These are phyloP conservation scores for Mastacembelus armatus DNA, from an alignment of 2,797 vertebrate genomes.

Conservation along the genomic window DNA sequence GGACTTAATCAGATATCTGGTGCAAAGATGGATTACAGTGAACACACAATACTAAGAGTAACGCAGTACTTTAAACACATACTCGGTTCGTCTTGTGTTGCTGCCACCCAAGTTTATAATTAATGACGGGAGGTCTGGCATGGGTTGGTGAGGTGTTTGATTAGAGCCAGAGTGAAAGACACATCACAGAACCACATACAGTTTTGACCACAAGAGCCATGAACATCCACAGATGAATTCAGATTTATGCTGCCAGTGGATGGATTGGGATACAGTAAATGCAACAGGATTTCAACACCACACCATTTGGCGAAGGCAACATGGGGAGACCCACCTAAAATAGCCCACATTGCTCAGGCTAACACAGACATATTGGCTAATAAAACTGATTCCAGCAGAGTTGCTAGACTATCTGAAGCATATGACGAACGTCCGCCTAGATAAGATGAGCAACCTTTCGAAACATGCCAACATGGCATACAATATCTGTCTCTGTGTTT, in stretches of 20 bases:
- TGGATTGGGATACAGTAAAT: slow-evolving; percentile 38
- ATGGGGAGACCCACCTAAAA: background rate
- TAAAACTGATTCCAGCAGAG: background rate
- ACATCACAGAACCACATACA: background rate
- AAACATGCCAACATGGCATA: too few relatives aligned
- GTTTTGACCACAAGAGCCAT: slow-evolving; percentile 12
- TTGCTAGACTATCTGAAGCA: background rate
- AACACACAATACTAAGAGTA: slow-evolving; percentile 41
- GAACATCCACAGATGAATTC: slow-evolving; percentile 33
- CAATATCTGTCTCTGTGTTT: too few relatives aligned
- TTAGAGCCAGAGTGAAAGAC: slow-evolving; percentile 15
- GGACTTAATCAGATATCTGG: slow-evolving; percentile 60
- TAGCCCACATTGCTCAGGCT: too few relatives aligned
- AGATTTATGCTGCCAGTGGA: slow-evolving; percentile 19
- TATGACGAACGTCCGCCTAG: background rate
- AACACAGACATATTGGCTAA: too few relatives aligned
- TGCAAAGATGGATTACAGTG: slow-evolving; percentile 54
- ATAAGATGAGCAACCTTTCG: too few relatives aligned
- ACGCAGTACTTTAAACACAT: slow-evolving; percentile 24
- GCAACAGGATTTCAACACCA: slow-evolving; percentile 20
- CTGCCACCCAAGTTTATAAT: slow-evolving; percentile 56
- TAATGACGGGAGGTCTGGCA: slow-evolving; percentile 46
- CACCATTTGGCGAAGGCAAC: slow-evolving; percentile 1
- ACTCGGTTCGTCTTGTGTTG: slow-evolving; percentile 33
- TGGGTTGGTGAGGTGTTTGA: slow-evolving; percentile 16